Evolutionary conservation across 2,113 vertebrate genomes (phyloP).

Genomic region (Alligator mississippiensis): DNA sequence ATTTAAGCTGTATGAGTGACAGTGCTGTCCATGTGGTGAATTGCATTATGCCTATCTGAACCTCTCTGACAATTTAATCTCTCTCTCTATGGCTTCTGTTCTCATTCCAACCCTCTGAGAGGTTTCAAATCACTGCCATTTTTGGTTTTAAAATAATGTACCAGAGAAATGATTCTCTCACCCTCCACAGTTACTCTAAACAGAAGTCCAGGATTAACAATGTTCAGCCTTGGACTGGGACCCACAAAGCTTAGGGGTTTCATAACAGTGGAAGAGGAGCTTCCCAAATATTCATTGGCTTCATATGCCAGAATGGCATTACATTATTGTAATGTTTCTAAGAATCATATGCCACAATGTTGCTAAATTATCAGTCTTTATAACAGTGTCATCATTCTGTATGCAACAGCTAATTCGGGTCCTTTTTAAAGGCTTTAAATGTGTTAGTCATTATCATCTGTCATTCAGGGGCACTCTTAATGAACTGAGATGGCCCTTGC

Average conservation of each 20-base stretch:
- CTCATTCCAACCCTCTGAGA: background rate
- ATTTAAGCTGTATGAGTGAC: background rate
- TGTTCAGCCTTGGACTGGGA: background rate
- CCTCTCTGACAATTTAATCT: background rate
- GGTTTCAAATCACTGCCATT: background rate
- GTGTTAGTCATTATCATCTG: background rate
- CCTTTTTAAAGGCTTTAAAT: background rate
- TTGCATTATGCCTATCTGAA: background rate
- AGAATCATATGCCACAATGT: background rate
- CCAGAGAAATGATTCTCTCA: background rate
- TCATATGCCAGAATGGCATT: background rate
- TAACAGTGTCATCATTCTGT: background rate
- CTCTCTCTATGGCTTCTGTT: background rate
- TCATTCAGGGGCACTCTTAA: background rate
- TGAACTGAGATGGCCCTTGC: background rate
- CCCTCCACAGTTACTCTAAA: background rate
- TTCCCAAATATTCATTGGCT: background rate
- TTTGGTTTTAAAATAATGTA: background rate
- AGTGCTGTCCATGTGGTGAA: background rate
- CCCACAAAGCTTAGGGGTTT: background rate
- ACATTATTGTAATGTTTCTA: background rate
- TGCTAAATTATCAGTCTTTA: background rate
- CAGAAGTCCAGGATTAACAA: background rate
- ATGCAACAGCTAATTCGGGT: background rate
- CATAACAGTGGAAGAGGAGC: background rate